A percentile compares a stretch with the other conserved stretches of the same genome.
phyloP scores from a whole-genome alignment of 2,888 invertebrate species.

The Gastrophysa polygoni region DNA sequence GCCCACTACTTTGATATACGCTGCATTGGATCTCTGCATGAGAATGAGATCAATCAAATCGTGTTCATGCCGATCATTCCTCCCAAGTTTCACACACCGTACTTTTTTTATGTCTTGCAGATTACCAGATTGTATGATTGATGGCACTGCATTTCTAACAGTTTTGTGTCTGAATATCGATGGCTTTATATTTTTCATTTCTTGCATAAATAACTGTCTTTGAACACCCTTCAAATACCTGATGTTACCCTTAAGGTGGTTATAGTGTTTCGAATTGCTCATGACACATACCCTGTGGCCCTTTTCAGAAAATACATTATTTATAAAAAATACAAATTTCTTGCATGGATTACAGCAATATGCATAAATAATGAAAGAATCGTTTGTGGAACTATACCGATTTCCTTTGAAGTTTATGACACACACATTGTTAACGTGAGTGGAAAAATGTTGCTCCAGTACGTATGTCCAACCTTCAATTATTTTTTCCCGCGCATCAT shows the following conservation, averaged over 20 bases:
- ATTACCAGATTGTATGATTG: constrained; percentile 3
- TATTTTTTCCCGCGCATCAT: not conserved
- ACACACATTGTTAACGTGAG: not conserved
- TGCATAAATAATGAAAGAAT: constrained; percentile 1
- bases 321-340: not conserved
- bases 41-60: constrained; percentile 14
- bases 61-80: constrained; percentile 12
- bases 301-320: not conserved
- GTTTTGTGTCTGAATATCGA: not conserved
- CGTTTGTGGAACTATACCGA: not conserved
- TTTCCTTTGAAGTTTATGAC: constrained; percentile 4
- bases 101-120: constrained; percentile 17
- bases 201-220: not conserved
- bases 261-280: not conserved
- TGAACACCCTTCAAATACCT: not conserved
- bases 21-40: constrained; percentile 12
- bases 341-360: not conserved
- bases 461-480: not conserved
- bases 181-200: constrained; percentile 8
- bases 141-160: not conserved
- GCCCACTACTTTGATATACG: constrained; percentile 12
- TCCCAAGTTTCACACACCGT: constrained; percentile 16
- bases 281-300: not conserved
- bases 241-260: not conserved
- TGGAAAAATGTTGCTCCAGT: not conserved